Evolutionary conservation across 1,140 invertebrate species (phyloP).

Genomic region (Nymphalis io): DNA sequence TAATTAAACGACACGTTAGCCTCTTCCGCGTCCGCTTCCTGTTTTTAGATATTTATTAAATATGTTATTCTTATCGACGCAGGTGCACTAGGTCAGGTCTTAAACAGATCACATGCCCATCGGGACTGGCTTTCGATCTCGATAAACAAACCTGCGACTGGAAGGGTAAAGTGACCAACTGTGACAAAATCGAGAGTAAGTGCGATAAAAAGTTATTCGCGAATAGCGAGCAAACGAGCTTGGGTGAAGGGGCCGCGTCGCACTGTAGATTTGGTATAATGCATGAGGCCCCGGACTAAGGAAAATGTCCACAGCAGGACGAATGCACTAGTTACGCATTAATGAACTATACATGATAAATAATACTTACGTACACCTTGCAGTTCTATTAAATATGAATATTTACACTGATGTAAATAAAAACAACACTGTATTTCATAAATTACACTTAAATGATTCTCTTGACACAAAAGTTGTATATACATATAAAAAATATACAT

Average conservation of each 20-base stretch:
- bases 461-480: background rate
- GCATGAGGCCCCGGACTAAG: conserved; percentile 73
- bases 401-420: conserved; percentile 17
- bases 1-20: conserved; percentile 45
- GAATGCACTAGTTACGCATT: conserved; percentile 58
- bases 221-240: conserved; percentile 75
- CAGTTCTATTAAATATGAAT: conserved; percentile 2
- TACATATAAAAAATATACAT: background rate
- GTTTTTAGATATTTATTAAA: conserved; percentile 59
- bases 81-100: conserved; percentile 96
- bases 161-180: conserved; percentile 97
- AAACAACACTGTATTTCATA: background rate
- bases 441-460: background rate
- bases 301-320: conserved; percentile 55
- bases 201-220: conserved; percentile 81
- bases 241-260: conserved; percentile 77
- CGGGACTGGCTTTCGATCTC: conserved; percentile 97
- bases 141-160: conserved; percentile 98
- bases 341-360: conserved; percentile 35
- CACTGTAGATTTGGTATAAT: conserved; percentile 77
- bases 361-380: conserved; percentile 7
- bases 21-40: conserved; percentile 71
- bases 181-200: conserved; percentile 97
- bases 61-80: conserved; percentile 75
- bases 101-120: conserved; percentile 96